These are phyloP conservation scores for Octonoba sinensis DNA, from an alignment of 2,888 invertebrate species.

Conservation along the genomic window DNA sequence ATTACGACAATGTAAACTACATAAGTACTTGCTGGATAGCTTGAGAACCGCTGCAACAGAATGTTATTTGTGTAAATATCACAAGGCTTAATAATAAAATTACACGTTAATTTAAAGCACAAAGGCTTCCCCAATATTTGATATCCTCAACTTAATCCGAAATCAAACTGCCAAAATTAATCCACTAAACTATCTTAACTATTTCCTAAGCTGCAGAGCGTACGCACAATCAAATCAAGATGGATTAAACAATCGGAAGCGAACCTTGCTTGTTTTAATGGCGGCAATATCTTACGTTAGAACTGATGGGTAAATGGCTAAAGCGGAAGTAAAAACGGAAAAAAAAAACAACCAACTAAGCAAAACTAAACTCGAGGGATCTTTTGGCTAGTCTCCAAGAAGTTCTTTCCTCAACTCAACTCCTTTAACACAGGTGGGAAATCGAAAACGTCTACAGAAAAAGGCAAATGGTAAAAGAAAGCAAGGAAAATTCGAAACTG, in stretches of 20 bases:
- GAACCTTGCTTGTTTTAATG: slow-evolving; percentile 30
- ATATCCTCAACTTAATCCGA: too few relatives aligned
- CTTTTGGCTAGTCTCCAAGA: slow-evolving; percentile 40
- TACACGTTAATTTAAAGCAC: too few relatives aligned
- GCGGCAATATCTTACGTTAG: slow-evolving; percentile 27
- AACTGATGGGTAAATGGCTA: neutral
- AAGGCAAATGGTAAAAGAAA: too few relatives aligned
- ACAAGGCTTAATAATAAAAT: too few relatives aligned
- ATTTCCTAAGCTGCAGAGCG: neutral
- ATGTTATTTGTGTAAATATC: too few relatives aligned
- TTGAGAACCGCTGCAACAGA: too few relatives aligned
- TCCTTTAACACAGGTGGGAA: slow-evolving; percentile 36
- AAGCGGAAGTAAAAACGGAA: slow-evolving; percentile 1
- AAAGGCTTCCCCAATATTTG: too few relatives aligned
- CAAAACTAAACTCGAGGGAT: slow-evolving; percentile 16
- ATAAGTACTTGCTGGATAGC: too few relatives aligned
- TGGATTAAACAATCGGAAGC: slow-evolving; percentile 11
- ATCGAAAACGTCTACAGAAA: neutral
- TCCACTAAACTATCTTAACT: neutral
- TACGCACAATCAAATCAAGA: slow-evolving; percentile 24
- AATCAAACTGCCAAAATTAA: neutral
- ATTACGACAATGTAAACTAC: too few relatives aligned
- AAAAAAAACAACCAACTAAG: slow-evolving; percentile 14
- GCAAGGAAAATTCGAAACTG: too few relatives aligned
- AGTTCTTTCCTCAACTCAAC: slow-evolving; percentile 25